Conservation (phyloP, 2,797 vertebrate genomes). For the Chiloscyllium punctatum region DNA sequence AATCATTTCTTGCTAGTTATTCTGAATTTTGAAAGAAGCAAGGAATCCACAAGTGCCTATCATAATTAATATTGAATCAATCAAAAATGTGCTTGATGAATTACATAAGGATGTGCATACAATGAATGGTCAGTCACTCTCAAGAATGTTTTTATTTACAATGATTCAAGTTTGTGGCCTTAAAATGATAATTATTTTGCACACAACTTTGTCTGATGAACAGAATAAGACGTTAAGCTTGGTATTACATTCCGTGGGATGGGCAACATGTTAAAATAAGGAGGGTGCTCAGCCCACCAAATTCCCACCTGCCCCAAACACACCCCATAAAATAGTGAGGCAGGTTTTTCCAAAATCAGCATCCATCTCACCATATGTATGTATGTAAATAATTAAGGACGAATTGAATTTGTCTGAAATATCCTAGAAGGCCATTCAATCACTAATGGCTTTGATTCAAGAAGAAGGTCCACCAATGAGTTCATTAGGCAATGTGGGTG, state of each 20-base stretch:
- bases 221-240: background rate
- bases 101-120: background rate
- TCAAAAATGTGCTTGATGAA: background rate
- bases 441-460: background rate
- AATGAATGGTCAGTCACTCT: background rate
- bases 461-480: background rate
- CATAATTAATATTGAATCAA: background rate
- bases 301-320: no score
- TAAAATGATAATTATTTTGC: background rate
- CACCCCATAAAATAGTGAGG: no score
- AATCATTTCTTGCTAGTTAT: background rate
- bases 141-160: background rate
- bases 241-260: no score
- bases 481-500: background rate
- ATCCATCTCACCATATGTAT: no score
- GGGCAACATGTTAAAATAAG: no score
- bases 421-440: background rate
- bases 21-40: background rate
- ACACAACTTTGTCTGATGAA: background rate
- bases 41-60: background rate
- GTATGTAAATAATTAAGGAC: no score
- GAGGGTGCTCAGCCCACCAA: no score
- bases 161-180: background rate
- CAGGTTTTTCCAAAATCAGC: no score
- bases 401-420: background rate